These are phyloP conservation scores for Diaphora mendica DNA, from an alignment of 2,888 invertebrate species.

Conservation along the genomic window DNA sequence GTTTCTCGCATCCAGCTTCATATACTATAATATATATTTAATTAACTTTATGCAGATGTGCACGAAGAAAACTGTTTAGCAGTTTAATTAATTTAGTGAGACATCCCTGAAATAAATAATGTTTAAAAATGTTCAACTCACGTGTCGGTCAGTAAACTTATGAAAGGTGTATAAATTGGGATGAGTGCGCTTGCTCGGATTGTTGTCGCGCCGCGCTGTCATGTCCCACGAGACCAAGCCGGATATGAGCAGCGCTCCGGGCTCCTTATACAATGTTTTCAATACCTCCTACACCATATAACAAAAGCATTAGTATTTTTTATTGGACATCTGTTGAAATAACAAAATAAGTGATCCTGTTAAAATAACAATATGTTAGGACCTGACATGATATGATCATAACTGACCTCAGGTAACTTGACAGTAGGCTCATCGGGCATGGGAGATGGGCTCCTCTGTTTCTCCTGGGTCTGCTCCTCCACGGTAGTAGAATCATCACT, in stretches of 20 bases:
- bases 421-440: conserved; percentile 86
- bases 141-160: conserved; percentile 89
- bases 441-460: conserved; percentile 80
- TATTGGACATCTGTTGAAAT: background rate
- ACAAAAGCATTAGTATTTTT: background rate
- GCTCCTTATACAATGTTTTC: conserved; percentile 88
- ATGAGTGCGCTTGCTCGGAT: conserved; percentile 89
- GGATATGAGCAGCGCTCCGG: conserved; percentile 92
- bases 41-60: too few species aligned
- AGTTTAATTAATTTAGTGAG: background rate
- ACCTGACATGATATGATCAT: background rate
- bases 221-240: conserved; percentile 97
- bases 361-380: background rate
- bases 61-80: too few species aligned
- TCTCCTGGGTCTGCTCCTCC: conserved; percentile 59
- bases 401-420: conserved; percentile 87
- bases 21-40: too few species aligned
- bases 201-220: conserved; percentile 92
- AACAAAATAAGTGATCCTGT: background rate
- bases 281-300: conserved; percentile 82
- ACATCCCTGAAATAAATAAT: background rate
- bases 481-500: conserved; percentile 63
- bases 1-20: too few species aligned
- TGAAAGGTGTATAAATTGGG: conserved; percentile 94
- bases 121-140: conserved; percentile 50